Conservation (phyloP, 2,113 vertebrate species). For the Lucifuga dentata region DNA sequence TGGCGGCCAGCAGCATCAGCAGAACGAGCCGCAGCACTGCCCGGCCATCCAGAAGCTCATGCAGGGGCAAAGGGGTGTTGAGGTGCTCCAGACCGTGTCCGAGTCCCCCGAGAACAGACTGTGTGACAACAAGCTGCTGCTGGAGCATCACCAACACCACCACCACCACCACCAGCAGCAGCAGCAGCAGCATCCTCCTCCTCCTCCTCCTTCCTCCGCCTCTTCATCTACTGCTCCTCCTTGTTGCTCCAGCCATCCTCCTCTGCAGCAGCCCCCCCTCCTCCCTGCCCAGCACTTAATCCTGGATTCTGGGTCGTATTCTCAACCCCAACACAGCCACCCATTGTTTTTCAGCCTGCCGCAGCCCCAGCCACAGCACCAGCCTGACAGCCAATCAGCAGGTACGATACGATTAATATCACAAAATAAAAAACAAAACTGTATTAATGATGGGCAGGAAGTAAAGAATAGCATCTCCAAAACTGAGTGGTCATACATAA, state of each 20-base stretch:
- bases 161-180: constrained; percentile 45
- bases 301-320: constrained; percentile 43
- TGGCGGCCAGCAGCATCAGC: constrained; percentile 3
- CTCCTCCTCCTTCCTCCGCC: constrained; percentile 27
- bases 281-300: constrained; percentile 34
- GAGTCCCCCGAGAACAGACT: constrained; percentile 87
- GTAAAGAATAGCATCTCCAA: not conserved
- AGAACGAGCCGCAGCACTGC: constrained; percentile 78
- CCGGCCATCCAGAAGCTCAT: constrained; percentile 94
- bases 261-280: constrained; percentile 50
- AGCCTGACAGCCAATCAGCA: constrained; percentile 42
- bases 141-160: constrained; percentile 65
- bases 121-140: constrained; percentile 78
- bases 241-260: constrained; percentile 44
- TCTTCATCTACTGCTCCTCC: constrained; percentile 19
- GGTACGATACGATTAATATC: no score
- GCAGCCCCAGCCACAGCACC: constrained; percentile 43
- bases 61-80: constrained; percentile 73
- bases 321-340: constrained; percentile 68
- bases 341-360: constrained; percentile 74
- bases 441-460: no score
- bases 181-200: constrained; percentile 41
- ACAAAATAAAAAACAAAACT: not conserved
- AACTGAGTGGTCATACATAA: not conserved
- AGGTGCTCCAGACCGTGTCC: constrained; percentile 83